Base-by-base conservation (phyloP, 2,888 invertebrate species). In the Drymonia ruficornis region DNA sequence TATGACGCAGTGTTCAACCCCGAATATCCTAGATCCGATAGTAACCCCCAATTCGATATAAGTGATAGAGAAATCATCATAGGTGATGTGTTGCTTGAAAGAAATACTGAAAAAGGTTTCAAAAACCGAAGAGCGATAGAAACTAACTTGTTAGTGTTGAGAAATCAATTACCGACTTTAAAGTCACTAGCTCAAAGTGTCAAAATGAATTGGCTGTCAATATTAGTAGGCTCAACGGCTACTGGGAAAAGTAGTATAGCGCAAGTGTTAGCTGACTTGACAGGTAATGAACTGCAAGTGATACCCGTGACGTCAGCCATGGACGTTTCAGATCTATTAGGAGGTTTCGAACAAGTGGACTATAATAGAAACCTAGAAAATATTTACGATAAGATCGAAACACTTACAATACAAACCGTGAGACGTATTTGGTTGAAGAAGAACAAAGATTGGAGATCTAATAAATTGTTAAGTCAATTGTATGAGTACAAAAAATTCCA, bases 271-370 rank as follows among this genome's bases (percentile, higher is more conserved):
- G 96, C 98, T 0, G 94, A 95, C 71, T 83, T 99, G 51, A 94
- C 95, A 0, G 97, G 97, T 1, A 95, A 95, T 67, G 94, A 94
- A 56, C 91, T 99, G 45, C 94, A 95, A 68, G 95, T 96, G 0
- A 89, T 99, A 56, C 95, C 96, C 12, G 96, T 99, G 50, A 98
- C 97, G 72, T 96, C 98, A 31, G 96, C 97, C 36, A 98, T 98
- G 96, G 99, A 99, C 78, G 98, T 98, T 0, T 97, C 97, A 0
- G 99, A 99, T 81, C 95, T 99, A 50, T 93, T 99, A 1, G 99
- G 99, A 50, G 98, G 99, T 61, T 99, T 99, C 87, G 99, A 99
- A 93, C 99, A 99, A 95, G 93, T 94, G 1, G 96, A 96, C 78
- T 95, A 95, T 71, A 95, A 94, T 61, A 93, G 96, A 68, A 96